Percentiles rank a stretch among this genome's conserved stretches.
Conservation (phyloP, 2,797 vertebrate species). For the Xiphorhynchus erythropygius region DNA sequence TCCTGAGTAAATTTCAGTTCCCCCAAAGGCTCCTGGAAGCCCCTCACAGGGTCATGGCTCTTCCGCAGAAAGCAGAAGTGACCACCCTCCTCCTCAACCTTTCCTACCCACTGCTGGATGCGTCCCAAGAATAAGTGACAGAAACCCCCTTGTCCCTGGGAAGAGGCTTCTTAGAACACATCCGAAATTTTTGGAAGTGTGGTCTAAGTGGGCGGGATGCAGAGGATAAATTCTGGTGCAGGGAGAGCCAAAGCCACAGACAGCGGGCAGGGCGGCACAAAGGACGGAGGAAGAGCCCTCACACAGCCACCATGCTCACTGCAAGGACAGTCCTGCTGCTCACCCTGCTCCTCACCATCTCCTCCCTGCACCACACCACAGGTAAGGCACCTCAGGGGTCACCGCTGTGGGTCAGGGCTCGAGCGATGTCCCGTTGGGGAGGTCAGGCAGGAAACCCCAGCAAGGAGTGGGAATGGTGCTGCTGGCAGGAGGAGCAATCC, state of each 20-base stretch:
- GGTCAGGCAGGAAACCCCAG: background rate
- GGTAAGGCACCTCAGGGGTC: background rate
- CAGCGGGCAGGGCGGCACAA: fast-evolving
- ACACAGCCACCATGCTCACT: background rate
- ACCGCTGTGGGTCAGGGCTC: background rate
- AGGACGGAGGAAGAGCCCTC: background rate
- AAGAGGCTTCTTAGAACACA: background rate
- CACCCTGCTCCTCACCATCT: background rate
- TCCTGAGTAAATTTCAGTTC: background rate
- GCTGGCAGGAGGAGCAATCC: background rate
- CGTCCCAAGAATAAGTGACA: fast-evolving
- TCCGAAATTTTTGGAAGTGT: background rate
- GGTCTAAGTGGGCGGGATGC: background rate
- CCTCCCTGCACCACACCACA: background rate
- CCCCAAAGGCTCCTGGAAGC: background rate
- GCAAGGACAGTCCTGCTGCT: background rate
- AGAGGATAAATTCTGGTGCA: fast-evolving
- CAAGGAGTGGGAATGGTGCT: fast-evolving
- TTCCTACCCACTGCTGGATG: fast-evolving
- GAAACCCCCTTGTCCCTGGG: background rate
- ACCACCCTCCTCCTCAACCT: fast-evolving
- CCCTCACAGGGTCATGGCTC: fast-evolving
- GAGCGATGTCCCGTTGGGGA: fast-evolving
- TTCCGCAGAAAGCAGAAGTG: slow-evolving; percentile 20
- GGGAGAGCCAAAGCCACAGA: background rate